Base-by-base conservation (phyloP, 2,888 invertebrate genomes). In the Campoplex nolae region DNA sequence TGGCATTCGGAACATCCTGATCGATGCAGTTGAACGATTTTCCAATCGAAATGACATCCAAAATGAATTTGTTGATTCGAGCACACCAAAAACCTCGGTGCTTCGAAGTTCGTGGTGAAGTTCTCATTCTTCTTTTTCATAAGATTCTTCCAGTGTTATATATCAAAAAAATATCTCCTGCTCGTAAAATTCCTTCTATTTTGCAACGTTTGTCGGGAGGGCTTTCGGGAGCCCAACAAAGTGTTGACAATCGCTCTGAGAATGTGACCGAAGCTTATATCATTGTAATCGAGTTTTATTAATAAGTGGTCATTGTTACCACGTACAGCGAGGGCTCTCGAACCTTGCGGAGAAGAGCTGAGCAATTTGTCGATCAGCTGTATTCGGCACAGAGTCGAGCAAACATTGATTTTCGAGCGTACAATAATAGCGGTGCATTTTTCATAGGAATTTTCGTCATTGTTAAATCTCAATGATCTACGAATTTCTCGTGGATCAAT, bases 1-100 rank as follows among this genome's bases (percentile, higher is more conserved):
- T n/a, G 13, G 48, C 38, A 18, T 51, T 56, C n/a, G 13, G 6
- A 65, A 80, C 48, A 79, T 62, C 28, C 65, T 74, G n/a, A 16
- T 51, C 51, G 18, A 18, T n/a, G 6, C 51, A 7, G 18, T n/a
- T n/a, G 51, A n/a, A n/a, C 51, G 1, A 18, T 51, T 51, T 51
- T 51, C 18, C 51, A 18, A 51, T 51, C 18, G 18, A 7, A n/a
- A 51, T 18, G 23, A 23, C 51, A n/a, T 6, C 3, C 1, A n/a
- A 18, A 6, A 38, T 38, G 38, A 18, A 51, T 18, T 51, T 48
- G 8, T 7, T 1, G 42, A 8, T 48, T 3, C 16, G 16, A 48
- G 16, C 16, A 16, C 3, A 48, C 16, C 48, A 16, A 16, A 48
- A 48, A 16, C 11, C 16, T 13, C 2, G 13, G 48, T 2, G 16